phyloP scores from a whole-genome alignment of 2,797 vertebrate genomes.

The Chaenodraco wilsoni region DNA sequence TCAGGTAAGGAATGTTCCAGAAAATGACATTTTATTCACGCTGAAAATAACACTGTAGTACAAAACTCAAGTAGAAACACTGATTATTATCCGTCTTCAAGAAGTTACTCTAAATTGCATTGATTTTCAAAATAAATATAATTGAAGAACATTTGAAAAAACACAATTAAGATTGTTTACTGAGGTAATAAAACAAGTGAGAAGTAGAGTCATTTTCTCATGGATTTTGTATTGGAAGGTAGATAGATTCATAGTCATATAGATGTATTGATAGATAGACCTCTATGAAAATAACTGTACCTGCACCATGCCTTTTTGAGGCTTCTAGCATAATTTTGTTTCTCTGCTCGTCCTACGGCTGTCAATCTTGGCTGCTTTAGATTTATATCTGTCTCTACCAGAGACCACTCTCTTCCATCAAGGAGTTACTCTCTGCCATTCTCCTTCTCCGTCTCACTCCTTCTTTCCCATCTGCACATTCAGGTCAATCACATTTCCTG shows the following conservation, averaged over 20 bases:
- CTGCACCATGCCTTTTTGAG: constrained; percentile 17
- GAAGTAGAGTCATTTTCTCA: too few relatives aligned
- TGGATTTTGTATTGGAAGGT: not conserved
- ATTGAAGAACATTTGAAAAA: too few relatives aligned
- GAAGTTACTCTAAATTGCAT: too few relatives aligned
- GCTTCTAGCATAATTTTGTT: constrained; percentile 43
- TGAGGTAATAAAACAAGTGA: too few relatives aligned
- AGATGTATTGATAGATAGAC: not conserved
- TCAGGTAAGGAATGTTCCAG: constrained; percentile 84
- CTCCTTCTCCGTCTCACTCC: constrained; percentile 26
- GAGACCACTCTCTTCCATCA: constrained; percentile 60
- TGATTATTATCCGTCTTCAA: not conserved
- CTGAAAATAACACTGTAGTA: not conserved
- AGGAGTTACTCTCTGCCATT: constrained; percentile 50
- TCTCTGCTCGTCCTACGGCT: constrained; percentile 12
- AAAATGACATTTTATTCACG: not conserved
- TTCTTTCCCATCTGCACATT: constrained; percentile 47
- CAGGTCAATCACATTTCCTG: constrained; percentile 65
- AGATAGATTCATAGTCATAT: not conserved
- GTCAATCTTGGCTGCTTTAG: constrained; percentile 56
- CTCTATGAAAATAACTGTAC: constrained; percentile 9
- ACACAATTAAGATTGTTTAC: too few relatives aligned
- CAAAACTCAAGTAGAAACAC: not conserved
- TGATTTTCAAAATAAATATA: too few relatives aligned
- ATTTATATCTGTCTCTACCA: constrained; percentile 59